These are phyloP conservation scores for Otocyon megalotis DNA, from an alignment of 2,113 vertebrate genomes.

Conservation along the genomic window DNA sequence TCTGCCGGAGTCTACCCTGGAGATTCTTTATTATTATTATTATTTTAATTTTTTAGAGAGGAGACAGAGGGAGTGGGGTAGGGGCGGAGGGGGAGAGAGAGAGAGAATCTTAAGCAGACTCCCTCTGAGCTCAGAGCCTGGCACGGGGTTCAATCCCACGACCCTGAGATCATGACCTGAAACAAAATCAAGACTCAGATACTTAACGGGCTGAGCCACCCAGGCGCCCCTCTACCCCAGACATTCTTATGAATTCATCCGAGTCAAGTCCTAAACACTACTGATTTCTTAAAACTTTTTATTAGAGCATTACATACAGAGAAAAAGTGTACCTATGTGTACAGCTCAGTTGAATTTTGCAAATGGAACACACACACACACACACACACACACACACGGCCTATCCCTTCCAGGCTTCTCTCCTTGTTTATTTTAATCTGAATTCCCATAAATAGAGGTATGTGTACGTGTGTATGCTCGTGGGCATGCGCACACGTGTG, in stretches of 20 bases:
- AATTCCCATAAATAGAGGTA: neutral
- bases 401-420: neutral
- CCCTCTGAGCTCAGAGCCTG: neutral
- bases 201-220: neutral
- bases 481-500: neutral
- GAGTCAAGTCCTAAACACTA: neutral
- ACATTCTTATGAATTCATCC: neutral
- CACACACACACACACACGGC: neutral
- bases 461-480: neutral
- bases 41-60: neutral
- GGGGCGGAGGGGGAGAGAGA: neutral
- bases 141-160: neutral
- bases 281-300: neutral
- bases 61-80: neutral
- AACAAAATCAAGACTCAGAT: neutral
- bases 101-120: neutral
- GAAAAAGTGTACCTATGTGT: neutral
- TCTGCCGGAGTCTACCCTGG: neutral
- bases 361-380: neutral
- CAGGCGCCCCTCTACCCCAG: neutral
- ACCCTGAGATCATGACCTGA: neutral
- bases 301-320: neutral
- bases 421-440: neutral
- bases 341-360: neutral
- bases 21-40: neutral